Percentiles rank a stretch among this genome's conserved stretches.
Evolutionary conservation across 2,888 invertebrate species (phyloP).

Genomic region (Podotricha telesiphe): DNA sequence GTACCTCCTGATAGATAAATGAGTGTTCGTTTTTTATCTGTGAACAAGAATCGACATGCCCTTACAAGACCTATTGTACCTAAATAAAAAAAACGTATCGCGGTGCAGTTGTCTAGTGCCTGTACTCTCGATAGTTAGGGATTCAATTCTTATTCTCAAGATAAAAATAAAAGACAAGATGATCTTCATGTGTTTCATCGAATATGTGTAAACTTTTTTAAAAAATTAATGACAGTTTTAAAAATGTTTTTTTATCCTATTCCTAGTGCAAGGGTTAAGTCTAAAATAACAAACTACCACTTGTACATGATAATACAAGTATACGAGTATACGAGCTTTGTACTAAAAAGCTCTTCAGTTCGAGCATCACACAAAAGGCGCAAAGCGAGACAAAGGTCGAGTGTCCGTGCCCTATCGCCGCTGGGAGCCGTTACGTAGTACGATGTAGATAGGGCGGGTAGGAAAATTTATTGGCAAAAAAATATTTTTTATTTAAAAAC

Average conservation of each 20-base stretch:
- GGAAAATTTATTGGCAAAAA: constrained; percentile 5
- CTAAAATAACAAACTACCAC: not conserved
- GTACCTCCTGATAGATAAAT: not conserved
- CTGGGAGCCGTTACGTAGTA: constrained; percentile 1
- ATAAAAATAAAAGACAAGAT: too few relatives aligned
- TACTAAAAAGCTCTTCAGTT: constrained; percentile 25
- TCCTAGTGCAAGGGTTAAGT: not conserved
- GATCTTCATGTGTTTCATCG: too few relatives aligned
- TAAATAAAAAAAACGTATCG: too few relatives aligned
- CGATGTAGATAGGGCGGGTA: constrained; percentile 18
- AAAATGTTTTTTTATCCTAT: too few relatives aligned
- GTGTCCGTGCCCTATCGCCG: constrained; percentile 36
- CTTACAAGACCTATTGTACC: not conserved
- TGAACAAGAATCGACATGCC: not conserved
- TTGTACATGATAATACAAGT: constrained; percentile 5
- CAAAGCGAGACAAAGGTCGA: constrained; percentile 36
- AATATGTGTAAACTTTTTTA: too few relatives aligned
- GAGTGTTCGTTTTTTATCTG: not conserved
- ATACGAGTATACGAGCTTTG: not conserved
- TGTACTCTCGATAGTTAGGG: too few relatives aligned
- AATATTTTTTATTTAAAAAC: not conserved
- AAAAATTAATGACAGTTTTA: too few relatives aligned
- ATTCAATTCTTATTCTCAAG: too few relatives aligned
- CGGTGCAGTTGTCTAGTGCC: too few relatives aligned
- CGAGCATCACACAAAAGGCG: constrained; percentile 32